These are phyloP conservation scores for Melanargia galathea DNA, from an alignment of 2,888 invertebrate genomes.

Conservation along the genomic window DNA sequence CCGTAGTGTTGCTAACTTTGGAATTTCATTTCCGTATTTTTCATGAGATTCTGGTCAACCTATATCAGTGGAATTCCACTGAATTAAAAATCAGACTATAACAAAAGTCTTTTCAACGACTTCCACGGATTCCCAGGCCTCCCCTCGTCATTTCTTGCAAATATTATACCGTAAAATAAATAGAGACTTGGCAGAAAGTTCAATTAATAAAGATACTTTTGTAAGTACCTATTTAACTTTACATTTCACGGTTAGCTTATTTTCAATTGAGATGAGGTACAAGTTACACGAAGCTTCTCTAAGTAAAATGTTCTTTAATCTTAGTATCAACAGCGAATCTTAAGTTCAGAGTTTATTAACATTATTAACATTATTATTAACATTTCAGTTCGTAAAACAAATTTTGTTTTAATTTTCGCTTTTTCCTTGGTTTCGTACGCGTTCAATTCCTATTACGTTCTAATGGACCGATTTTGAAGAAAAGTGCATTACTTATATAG, in stretches of 20 bases:
- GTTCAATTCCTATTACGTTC: background rate
- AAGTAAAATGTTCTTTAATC: background rate
- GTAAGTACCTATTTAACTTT: conserved; percentile 1
- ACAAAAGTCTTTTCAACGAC: too few species aligned
- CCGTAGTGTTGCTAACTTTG: too few species aligned
- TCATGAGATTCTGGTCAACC: too few species aligned
- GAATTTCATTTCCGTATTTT: too few species aligned
- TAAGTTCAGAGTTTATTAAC: too few species aligned
- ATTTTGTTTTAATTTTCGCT: background rate
- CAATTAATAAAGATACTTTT: background rate
- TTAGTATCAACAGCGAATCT: background rate
- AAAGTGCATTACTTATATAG: too few species aligned
- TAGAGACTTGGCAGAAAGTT: background rate
- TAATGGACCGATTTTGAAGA: background rate
- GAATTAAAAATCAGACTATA: too few species aligned
- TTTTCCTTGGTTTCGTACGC: background rate
- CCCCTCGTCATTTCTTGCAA: background rate
- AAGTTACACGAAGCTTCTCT: background rate
- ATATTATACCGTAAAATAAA: background rate
- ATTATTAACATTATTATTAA: background rate
- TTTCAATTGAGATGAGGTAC: background rate
- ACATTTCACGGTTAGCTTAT: conserved; percentile 1
- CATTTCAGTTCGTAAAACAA: background rate
- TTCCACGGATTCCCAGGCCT: background rate
- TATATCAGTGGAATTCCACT: too few species aligned